Conservation (phyloP, 2,888 invertebrate genomes). For the Horisme vitalbata region DNA sequence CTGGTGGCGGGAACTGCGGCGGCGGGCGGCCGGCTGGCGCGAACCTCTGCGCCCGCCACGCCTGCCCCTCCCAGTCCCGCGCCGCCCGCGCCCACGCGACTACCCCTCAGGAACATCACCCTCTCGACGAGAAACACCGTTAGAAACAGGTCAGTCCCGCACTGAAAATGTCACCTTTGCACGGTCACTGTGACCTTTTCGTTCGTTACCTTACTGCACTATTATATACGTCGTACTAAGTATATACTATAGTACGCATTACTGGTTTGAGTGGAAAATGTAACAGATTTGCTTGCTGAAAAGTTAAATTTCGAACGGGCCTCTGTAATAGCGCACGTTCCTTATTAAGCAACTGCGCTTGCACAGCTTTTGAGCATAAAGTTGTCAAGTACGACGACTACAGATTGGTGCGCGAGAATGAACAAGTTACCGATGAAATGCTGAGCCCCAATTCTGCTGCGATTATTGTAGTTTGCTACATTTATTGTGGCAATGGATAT, state of each 20-base stretch:
- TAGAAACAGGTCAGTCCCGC: conserved; percentile 72
- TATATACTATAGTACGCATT: too few species aligned
- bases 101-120: conserved; percentile 72
- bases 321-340: conserved; percentile 27
- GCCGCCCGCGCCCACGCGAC: conserved; percentile 79
- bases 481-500: conserved; percentile 23
- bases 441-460: conserved; percentile 43
- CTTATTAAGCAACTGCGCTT: conserved; percentile 44
- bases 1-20: conserved; percentile 55
- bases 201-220: too few species aligned
- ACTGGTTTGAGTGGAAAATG: too few species aligned
- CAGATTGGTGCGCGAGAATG: conserved; percentile 42
- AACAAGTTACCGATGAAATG: conserved; percentile 45
- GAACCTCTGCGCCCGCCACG: conserved; percentile 62
- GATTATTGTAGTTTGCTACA: conserved; percentile 30
- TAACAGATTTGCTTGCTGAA: conserved; percentile 20
- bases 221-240: too few species aligned
- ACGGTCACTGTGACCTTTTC: conserved; percentile 15
- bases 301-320: conserved; percentile 17
- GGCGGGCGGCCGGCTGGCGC: conserved; percentile 70
- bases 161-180: conserved; percentile 15
- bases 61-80: conserved; percentile 80
- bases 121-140: conserved; percentile 70
- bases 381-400: conserved; percentile 59
- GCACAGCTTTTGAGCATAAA: conserved; percentile 49